Evolutionary conservation across 1,140 invertebrate species (phyloP).

Genomic region (Colletes gigas): DNA sequence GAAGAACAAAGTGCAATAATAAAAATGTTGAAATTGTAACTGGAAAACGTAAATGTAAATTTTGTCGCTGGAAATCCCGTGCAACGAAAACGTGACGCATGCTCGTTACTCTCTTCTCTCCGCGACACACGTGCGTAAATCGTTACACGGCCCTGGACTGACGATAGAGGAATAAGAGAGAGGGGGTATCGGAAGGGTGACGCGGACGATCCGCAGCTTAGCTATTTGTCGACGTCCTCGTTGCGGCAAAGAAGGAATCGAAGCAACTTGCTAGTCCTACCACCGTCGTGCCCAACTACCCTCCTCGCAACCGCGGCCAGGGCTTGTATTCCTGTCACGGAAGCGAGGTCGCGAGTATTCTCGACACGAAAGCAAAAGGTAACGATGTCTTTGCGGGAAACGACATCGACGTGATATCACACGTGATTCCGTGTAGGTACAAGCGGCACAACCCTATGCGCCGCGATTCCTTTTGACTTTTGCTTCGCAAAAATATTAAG

Average conservation of each 20-base stretch:
- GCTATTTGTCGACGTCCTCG: conserved; percentile 39
- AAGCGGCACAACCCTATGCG: conserved; percentile 15
- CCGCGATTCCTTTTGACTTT: conserved; percentile 10
- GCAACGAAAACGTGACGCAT: conserved; percentile 22
- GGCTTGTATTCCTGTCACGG: conserved; percentile 41
- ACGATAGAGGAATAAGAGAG: neutral
- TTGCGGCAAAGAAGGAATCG: conserved; percentile 43
- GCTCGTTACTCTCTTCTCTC: conserved; percentile 27
- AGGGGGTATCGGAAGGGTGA: neutral
- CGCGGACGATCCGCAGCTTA: neutral
- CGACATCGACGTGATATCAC: conserved; percentile 55
- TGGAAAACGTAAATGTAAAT: too few species aligned
- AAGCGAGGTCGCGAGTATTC: conserved; percentile 46
- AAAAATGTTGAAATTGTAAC: too few species aligned
- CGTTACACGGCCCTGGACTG: conserved; percentile 40
- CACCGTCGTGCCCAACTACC: neutral
- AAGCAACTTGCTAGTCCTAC: conserved; percentile 14
- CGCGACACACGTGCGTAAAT: conserved; percentile 61
- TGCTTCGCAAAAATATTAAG: conserved; percentile 9
- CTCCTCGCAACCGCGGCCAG: too few species aligned
- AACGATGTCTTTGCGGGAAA: conserved; percentile 56
- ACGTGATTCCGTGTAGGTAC: conserved; percentile 47
- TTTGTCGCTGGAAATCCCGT: conserved; percentile 16
- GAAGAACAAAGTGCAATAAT: too few species aligned
- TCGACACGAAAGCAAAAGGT: conserved; percentile 47